Base-by-base conservation (phyloP, 2,888 invertebrate species). In the Heliconius sara region DNA sequence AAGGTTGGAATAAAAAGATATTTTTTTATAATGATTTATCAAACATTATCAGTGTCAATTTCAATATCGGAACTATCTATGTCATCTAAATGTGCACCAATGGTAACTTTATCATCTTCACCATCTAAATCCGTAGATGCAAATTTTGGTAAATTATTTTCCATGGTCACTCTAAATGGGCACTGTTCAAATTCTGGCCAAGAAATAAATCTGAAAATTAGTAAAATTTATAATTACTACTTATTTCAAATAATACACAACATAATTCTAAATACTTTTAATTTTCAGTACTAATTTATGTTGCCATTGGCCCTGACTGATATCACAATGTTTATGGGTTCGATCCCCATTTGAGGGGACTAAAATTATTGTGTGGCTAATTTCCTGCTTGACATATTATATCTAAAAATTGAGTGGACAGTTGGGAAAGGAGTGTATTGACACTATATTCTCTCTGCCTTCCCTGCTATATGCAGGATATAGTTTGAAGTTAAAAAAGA, bases 151-250 rank as follows among this genome's bases (percentile, higher is more conserved):
- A 97, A 88, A 85, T 96, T 96, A 83, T 95, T 96, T 86, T 97
- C 97, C 89, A 97, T 95, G 22, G 97, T 96, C 3, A 96, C 95
- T 81, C 96, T 91, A 87, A 97, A 97, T 22, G 96, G 95, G 84
- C 96, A 96, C 77, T 96, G 96, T 19, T 94, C 91, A 86, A 96
- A 97, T 85, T 96, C 96, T 3, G 97, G 96, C 96, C 96, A 96
- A 7, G 95, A 95, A 79, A 95, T 91, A 88, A 96, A 95, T 83
- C 95, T 95, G 87, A 79, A 70, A 70, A 70, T 91, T 91, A n/a
- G 77, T 83, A 71, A 79, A 81, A 78, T n/a, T 63, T 22, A 52
- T 52, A 30, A 60, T n/a, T 9, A n/a, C 60, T 60, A n/a, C n/a
- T n/a, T 60, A 60, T 60, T n/a, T 10, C n/a, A 52, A 52, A 52